Base-by-base conservation (phyloP, 1,140 invertebrate species). In the Platyura marginata region DNA sequence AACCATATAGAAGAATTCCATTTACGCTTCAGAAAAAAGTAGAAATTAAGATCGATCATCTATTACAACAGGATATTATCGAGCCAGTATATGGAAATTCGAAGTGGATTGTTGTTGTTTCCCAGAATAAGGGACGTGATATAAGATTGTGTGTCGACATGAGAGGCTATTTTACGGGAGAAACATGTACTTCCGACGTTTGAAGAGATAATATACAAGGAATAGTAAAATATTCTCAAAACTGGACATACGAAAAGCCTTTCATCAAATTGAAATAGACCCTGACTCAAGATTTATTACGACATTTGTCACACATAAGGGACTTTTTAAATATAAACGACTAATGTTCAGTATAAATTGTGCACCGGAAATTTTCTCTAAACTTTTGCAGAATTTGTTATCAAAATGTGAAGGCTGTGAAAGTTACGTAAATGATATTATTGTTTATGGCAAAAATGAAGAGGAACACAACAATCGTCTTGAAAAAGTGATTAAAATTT, bases 321-420 rank as follows among this genome's bases (percentile, higher is more conserved):
- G 59, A 15, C 41, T 58, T 22, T 61, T 49, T 47, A 34, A 51
- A 37, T 63, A 59, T 44, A 59, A 57, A 37, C 41, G 59, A 25
- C 40, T 63, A 21, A 55, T 56, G 51, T 49, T 45, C 23, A 55
- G 56, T 3, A 47, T 59, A 2, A 45, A 34, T 32, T 51, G 44
- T 21, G 55, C 59, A 19, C 58, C 59, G 15, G 59, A 61, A 48
- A 46, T 52, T 13, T 63, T 61, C 47, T 59, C 63, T 50, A 55
- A 55, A 47, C 55, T 47, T 15, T 46, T 59, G 44, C 45, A 55
- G 45, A 46, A 49, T 22, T 48, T 61, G 11, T 47, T 61, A 40
- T 20, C 40, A 6, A 44, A 43, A 20, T 53, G 51, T 40, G 47
- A 51, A 38, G 53, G 51, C 3, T 48, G 45, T 21, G 37, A 54